phyloP scores from a whole-genome alignment of 2,888 invertebrate genomes.

The Flabesymbios commensalis region DNA sequence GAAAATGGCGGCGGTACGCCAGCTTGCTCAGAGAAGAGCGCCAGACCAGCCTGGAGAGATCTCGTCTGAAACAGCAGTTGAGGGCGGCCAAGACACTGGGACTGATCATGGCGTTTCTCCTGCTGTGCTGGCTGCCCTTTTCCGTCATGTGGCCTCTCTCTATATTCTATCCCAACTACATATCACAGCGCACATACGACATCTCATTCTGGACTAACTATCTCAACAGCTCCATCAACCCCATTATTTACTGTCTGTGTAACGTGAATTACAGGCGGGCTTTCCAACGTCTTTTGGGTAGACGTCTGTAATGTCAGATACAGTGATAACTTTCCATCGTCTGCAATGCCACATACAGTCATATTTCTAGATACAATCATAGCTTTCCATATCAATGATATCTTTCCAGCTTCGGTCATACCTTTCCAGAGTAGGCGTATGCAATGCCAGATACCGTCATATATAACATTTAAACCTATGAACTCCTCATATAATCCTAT shows the following conservation, averaged over 20 bases:
- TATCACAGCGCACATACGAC: constrained; percentile 36
- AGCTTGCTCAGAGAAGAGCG: constrained; percentile 18
- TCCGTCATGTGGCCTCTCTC: constrained; percentile 45
- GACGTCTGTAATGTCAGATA: no score
- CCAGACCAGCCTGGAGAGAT: constrained; percentile 18
- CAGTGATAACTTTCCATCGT: no score
- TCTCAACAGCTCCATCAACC: constrained; percentile 43
- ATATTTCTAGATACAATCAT: no score
- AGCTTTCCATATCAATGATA: no score
- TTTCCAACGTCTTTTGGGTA: no score
- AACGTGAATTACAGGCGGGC: constrained; percentile 31
- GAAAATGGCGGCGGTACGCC: constrained; percentile 19
- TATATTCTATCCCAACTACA: constrained; percentile 31
- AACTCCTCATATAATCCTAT: no score
- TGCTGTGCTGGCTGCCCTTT: constrained; percentile 47
- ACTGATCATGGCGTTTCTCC: constrained; percentile 40
- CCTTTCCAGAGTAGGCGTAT: no score
- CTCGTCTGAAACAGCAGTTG: constrained; percentile 32
- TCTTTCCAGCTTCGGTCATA: no score
- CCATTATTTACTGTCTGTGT: constrained; percentile 45
- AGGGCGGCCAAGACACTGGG: constrained; percentile 46
- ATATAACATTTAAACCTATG: no score
- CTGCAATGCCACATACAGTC: no score
- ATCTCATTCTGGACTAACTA: constrained; percentile 44
- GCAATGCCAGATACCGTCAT: no score